Evolutionary conservation across 2,888 invertebrate species (phyloP), one percentile per base, ranked within the genome.

Genomic region (Portevinia maculata): DNA sequence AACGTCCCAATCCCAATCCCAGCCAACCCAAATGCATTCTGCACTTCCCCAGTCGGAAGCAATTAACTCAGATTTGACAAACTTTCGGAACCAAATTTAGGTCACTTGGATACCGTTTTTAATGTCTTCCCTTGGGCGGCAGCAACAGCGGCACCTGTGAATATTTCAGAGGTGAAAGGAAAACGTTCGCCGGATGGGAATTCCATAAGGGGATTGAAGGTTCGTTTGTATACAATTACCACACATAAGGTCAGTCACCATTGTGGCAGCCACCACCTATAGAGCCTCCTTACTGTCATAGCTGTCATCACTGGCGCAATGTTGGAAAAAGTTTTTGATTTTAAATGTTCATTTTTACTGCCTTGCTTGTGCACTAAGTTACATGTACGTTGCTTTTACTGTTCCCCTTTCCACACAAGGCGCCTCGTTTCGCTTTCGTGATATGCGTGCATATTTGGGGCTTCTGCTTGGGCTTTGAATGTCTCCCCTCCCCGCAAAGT

Each of bases 31-130:
- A 37, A 17, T 69, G 48, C 50, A 76, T 78, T 32, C 65, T 53
- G 70, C 46, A 73, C 48, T 32, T 53, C 74, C 7, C 30, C 57
- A 55, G 69, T 83, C 83, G 83, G 73, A 83, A 83, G 83, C 83
- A 83, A 83, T 83, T 83, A 83, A 83, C 76, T 78, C 55, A 59
- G 76, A 71, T 78, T 78, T 78, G 83, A 71, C 83, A 76, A 83
- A 60, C 83, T 83, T 76, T 83, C 46, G 62, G 67, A 62, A 73
- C 62, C 50, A 50, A 73, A 83, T 83, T 78, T 76, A 71, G 83
- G 83, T 83, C 83, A 83, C 55, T 50, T 46, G 53, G 67, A 48
- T 60, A 67, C 78, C 67, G 73, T 71, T 78, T 76, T 79, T 83
- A 78, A 78, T 78, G 78, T 60, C 71, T 83, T 78, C 78, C 71